These are phyloP conservation scores for Tholera decimalis DNA, from an alignment of 2,888 invertebrate species.

Conservation along the genomic window DNA sequence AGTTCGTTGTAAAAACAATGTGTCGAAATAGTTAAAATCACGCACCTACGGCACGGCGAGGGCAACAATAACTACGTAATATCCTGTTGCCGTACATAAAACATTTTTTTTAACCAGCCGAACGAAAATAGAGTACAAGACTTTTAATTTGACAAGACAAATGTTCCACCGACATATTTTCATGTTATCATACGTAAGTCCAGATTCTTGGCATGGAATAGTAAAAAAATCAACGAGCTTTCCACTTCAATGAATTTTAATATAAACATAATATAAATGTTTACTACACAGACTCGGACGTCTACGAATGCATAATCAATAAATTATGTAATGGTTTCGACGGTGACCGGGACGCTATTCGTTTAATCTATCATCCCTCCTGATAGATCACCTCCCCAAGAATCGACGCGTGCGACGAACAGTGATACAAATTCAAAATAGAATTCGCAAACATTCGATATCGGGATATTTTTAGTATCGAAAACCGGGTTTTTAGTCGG, in stretches of 20 bases:
- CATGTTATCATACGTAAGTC: constrained; percentile 65
- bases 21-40: constrained; percentile 57
- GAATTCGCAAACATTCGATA: constrained; percentile 91
- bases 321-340: constrained; percentile 49
- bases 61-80: constrained; percentile 70
- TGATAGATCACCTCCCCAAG: constrained; percentile 62
- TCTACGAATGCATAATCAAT: constrained; percentile 41
- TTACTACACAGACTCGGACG: constrained; percentile 61
- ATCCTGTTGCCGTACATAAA: constrained; percentile 69
- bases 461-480: constrained; percentile 88
- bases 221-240: constrained; percentile 62
- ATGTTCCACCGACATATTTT: constrained; percentile 59
- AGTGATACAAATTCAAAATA: constrained; percentile 86
- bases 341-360: constrained; percentile 33
- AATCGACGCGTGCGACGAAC: constrained; percentile 71
- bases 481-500: constrained; percentile 89
- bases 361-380: constrained; percentile 56
- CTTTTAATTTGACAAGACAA: constrained; percentile 69
- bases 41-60: constrained; percentile 22
- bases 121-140: constrained; percentile 67
- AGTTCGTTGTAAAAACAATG: constrained; percentile 53
- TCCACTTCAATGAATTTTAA: constrained; percentile 58
- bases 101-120: constrained; percentile 56
- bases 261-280: constrained; percentile 63
- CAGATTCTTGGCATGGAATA: constrained; percentile 69